Percentiles rank a stretch among this genome's conserved stretches.
Conservation (phyloP, 2,113 vertebrate genomes). For the Callipepla squamata region DNA sequence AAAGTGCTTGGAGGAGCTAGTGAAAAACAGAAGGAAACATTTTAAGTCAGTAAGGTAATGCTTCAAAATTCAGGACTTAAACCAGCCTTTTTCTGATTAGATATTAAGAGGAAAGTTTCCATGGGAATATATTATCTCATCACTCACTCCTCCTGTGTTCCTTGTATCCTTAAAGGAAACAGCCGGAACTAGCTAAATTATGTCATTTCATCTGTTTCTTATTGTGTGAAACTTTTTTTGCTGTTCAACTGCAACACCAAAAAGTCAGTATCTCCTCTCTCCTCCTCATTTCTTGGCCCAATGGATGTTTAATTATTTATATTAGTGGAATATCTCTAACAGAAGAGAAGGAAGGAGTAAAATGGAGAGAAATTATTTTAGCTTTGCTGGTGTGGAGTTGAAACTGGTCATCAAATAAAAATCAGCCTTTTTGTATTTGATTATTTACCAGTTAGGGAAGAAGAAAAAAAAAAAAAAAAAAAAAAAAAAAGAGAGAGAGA, state of each 20-base stretch:
- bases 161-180: constrained; percentile 24
- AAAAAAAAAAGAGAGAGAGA: not conserved
- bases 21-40: not conserved
- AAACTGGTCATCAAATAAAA: constrained; percentile 71
- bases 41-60: not conserved
- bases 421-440: constrained; percentile 70
- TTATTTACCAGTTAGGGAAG: constrained; percentile 62
- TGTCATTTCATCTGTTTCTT: constrained; percentile 37
- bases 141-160: constrained; percentile 39
- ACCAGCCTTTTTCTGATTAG: constrained; percentile 47
- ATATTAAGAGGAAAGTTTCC: constrained; percentile 39
- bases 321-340: constrained; percentile 37
- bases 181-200: constrained; percentile 55
- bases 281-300: constrained; percentile 44
- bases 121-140: constrained; percentile 54
- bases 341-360: constrained; percentile 2
- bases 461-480: not conserved
- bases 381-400: constrained; percentile 52
- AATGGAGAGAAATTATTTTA: constrained; percentile 23
- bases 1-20: not conserved
- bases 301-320: constrained; percentile 56
- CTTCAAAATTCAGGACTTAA: constrained; percentile 31
- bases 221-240: not conserved
- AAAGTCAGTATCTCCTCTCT: constrained; percentile 1
- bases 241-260: constrained; percentile 5